Conservation (phyloP, 2,888 invertebrate genomes). For the Drosophila stalkeri region DNA sequence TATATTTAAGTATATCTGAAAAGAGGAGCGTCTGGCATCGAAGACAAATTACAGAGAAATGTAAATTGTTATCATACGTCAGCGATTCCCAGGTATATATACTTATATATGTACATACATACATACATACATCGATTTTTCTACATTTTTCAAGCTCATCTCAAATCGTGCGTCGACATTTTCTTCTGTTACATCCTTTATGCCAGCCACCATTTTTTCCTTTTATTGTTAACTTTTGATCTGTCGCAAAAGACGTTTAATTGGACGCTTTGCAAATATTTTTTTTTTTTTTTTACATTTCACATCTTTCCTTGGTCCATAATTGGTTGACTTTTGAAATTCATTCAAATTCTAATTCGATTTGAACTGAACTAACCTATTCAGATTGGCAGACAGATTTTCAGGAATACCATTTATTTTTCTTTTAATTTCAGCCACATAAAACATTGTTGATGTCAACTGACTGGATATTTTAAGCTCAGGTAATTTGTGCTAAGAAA, state of each 20-base stretch:
- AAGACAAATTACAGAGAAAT: constrained; percentile 75
- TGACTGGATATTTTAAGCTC: not conserved
- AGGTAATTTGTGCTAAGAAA: constrained; percentile 29
- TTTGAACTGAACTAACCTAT: not conserved
- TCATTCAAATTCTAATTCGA: constrained; percentile 21
- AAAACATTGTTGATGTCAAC: not conserved
- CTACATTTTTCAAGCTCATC: constrained; percentile 58
- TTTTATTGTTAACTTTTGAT: constrained; percentile 19
- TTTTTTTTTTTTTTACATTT: not conserved
- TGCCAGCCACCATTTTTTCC: not conserved
- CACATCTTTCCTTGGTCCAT: not conserved
- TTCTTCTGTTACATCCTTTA: constrained; percentile 28
- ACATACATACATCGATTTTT: constrained; percentile 22
- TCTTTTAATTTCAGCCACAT: not conserved
- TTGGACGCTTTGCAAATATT: constrained; percentile 29
- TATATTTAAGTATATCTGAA: not conserved
- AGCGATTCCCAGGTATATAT: constrained; percentile 36
- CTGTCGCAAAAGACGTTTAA: constrained; percentile 21
- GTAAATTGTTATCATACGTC: constrained; percentile 60
- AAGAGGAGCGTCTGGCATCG: constrained; percentile 40
- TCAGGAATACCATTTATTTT: not conserved
- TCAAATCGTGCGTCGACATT: constrained; percentile 40
- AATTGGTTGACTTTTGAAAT: constrained; percentile 19
- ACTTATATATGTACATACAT: constrained; percentile 12
- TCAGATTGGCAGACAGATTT: constrained; percentile 9